Evolutionary conservation across 2,113 vertebrate genomes (phyloP), one percentile per base, ranked within the genome.

Genomic region (Jaculus jaculus): DNA sequence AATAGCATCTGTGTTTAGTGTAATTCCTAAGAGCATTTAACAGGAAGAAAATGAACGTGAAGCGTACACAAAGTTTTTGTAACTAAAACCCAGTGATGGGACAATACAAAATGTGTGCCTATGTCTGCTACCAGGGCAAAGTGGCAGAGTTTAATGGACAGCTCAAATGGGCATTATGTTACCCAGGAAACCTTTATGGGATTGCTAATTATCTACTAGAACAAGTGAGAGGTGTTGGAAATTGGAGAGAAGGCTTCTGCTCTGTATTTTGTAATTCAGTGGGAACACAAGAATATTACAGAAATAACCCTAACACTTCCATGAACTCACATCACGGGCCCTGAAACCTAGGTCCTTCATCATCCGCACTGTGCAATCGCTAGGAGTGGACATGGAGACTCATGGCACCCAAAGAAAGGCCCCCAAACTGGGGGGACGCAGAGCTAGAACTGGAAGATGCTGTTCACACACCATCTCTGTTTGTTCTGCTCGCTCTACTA

Each of bases 1-100:
- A 96, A 91, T 32, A 89, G 79, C 95, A 94, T 20, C 54, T 83
- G 69, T 54, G n/a, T 90, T 92, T 24, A 8, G 30, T 84, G 5
- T 66, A 90, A 71, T 21, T 63, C 32, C 37, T 66, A 69, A 26
- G 39, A 16, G 24, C 5, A 11, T 39, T 89, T 21, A 69, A 37
- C 32, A 37, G 7, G 24, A 42, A 32, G 69, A 13, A 78, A 61
- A 73, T 83, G 61, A 20, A 18, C 28, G 1, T 66, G 26, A 75
- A 95, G 81, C 30, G 87, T 24, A 88, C 2, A 89, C 20, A 71
- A 80, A 84, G 24, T 84, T 87, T 92, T 26, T 65, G 71, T 12
- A 78, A 13, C 60, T 91, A 79, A 90, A 89, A 77, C 10, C 30
- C 5, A 79, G 54, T 78, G 72, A 79, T 23, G 63, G 8, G 32